These are phyloP conservation scores for Sebastes hubbsi DNA, from an alignment of 2,797 vertebrate genomes.

Conservation along the genomic window DNA sequence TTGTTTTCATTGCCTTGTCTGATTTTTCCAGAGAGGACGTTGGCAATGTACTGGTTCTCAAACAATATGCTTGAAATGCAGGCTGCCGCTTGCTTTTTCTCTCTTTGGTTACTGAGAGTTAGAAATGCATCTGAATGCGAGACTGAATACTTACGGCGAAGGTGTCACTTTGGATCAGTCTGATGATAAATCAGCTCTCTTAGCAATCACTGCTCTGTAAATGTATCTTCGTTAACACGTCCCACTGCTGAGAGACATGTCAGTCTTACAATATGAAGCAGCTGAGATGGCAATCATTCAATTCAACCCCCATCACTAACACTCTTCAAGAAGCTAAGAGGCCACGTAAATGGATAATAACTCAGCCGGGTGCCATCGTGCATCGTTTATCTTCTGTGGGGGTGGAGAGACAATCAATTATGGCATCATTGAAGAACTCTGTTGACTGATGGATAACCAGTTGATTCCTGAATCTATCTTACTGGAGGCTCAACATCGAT, in stretches of 20 bases:
- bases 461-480: too few relatives aligned
- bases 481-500: too few relatives aligned
- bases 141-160: not conserved
- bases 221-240: not conserved
- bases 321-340: constrained; percentile 31
- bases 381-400: constrained; percentile 16
- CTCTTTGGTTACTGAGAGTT: not conserved
- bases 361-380: constrained; percentile 20
- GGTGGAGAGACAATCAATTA: constrained; percentile 27
- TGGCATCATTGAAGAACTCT: constrained; percentile 7
- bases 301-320: constrained; percentile 6
- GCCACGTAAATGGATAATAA: constrained; percentile 11
- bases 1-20: constrained; percentile 5
- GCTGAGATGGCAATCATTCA: constrained; percentile 12
- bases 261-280: not conserved
- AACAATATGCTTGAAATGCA: not conserved
- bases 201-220: not conserved
- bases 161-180: not conserved
- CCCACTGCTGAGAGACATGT: not conserved
- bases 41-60: not conserved
- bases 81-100: not conserved
- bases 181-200: not conserved
- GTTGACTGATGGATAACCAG: not conserved
- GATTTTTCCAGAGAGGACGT: not conserved
- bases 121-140: not conserved